Base-by-base conservation (phyloP, 1,140 invertebrate species). In the Drosophila suzukii region DNA sequence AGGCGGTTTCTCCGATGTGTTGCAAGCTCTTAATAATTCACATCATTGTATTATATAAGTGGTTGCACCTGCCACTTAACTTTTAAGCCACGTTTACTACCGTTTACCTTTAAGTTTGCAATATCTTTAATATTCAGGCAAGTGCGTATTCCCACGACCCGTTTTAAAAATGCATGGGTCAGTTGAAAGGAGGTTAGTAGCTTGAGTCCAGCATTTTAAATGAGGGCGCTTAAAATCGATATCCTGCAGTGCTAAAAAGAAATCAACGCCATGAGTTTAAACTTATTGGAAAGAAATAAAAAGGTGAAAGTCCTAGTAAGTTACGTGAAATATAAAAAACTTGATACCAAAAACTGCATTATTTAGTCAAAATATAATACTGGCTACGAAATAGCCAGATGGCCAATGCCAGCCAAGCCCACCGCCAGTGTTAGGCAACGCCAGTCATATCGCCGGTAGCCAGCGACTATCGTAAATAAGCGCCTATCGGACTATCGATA, bases 401-500 rank as follows among this genome's bases (percentile, higher is more conserved):
- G 5, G 5, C 13, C 53, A 38, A 1, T 15, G 27, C 53, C 15
- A 15, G 13, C 5, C 27, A 53, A 41, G 3, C 7, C 6, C 10
- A 0, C 0, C 6, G n/a, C 1, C 38, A 75, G 73, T 75, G 73
- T 34, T 75, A 53, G 0, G 11, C 46, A 75, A 30, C 20, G 13
- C 4, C 4, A 0, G 4, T n/a, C 20, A 44, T 66, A 66, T 74
- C 36, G 70, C 73, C 73, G 73, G 73, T 75, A 75, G 41, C 30
- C 54, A 51, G 51, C 46, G 59, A 41, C 46, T 53, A 54, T 60
- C 53, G 30, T 75, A 50, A 75, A 61, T 73, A 70, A 38, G 20
- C 17, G 50, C 34, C 63, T 27, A 47, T 51, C 68, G 68, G 41
- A 20, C 5, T 39, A 57, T 65, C 49, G 59, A 50, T 63, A 53